Base-by-base conservation (phyloP, 2,113 vertebrate genomes). In the Clarias batrachus region DNA sequence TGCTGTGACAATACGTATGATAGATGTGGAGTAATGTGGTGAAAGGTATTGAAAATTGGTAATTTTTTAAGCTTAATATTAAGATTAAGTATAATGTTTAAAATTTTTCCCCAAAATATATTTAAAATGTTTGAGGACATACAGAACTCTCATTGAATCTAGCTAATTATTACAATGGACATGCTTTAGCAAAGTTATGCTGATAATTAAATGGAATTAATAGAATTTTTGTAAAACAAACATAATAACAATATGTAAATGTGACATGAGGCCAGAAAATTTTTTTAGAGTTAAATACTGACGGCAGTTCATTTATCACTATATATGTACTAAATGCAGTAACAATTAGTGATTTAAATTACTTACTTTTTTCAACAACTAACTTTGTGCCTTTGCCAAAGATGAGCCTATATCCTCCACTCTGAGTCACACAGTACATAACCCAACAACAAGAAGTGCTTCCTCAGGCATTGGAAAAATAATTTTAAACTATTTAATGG, bases 311-410 rank as follows among this genome's bases (percentile, higher is more conserved):
- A 30, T 33, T 59, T 9, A 79, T 17, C 23, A 76, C 41, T 76
- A 48, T 52, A 76, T n/a, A 11, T 57, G 52, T 78, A n/a, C 23
- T 77, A 1, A 79, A 4, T 54, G 19, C 13, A 76, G 25, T 52
- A 82, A 52, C 4, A 9, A 56, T 73, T 4, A 71, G 19, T 6
- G n/a, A 62, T 23, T 65, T 59, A 11, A 79, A 25, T 59, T 63
- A 76, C 88, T 84, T 89, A 89, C 85, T 87, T 80, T 25, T 87
- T 83, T 84, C 41, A 74, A 86, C 10, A 7, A 80, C 17, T 23
- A 88, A 60, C 25, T 87, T 68, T 41, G 71, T 87, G n/a, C 70
- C 78, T 17, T 8, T 83, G 11, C 70, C 85, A 85, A 88, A 88
- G 33, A 90, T 70, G 25, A 90, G 8, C 81, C 84, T 88, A 76